phyloP scores from a whole-genome alignment of 1,140 invertebrate genomes.

The Brachionus asplanchnoidis region DNA sequence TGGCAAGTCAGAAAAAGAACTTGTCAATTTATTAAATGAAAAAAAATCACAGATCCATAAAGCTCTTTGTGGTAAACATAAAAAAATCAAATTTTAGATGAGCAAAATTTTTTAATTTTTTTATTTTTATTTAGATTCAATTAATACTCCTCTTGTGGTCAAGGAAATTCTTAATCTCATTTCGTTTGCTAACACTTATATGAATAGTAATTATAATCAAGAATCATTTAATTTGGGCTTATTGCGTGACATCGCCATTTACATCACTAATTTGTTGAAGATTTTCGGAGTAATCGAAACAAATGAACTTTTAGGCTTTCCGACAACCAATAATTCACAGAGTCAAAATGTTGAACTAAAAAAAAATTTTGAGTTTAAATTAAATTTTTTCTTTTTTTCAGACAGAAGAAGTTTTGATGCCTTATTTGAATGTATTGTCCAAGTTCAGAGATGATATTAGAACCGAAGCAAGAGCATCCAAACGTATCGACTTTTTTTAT shows the following conservation, averaged over 20 bases:
- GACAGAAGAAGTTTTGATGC: conserved; percentile 75
- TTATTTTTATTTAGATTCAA: conserved; percentile 68
- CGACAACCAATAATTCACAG: conserved; percentile 49
- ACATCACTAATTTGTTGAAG: conserved; percentile 77
- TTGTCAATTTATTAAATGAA: conserved; percentile 59
- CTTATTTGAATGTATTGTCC: conserved; percentile 77
- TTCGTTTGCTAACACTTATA: conserved; percentile 74
- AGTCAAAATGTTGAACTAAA: conserved; percentile 57
- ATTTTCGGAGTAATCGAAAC: conserved; percentile 75
- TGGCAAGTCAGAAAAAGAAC: conserved; percentile 53
- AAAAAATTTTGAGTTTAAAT: conserved; percentile 40
- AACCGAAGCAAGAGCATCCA: conserved; percentile 67
- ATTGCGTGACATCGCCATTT: conserved; percentile 61
- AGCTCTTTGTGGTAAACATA: conserved; percentile 68
- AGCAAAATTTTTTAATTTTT: not conserved
- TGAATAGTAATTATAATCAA: conserved; percentile 63
- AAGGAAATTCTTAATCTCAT: conserved; percentile 79
- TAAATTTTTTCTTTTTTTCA: conserved; percentile 49
- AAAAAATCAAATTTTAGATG: not conserved
- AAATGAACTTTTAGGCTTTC: conserved; percentile 72
- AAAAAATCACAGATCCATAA: conserved; percentile 71
- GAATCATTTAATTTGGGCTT: conserved; percentile 56
- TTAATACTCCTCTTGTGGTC: conserved; percentile 80
- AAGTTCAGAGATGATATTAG: conserved; percentile 79
- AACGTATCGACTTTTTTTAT: conserved; percentile 52